Evolutionary conservation across 2,113 vertebrate species (phyloP), one percentile per base, ranked within the genome.

Genomic region (Gallinago media): DNA sequence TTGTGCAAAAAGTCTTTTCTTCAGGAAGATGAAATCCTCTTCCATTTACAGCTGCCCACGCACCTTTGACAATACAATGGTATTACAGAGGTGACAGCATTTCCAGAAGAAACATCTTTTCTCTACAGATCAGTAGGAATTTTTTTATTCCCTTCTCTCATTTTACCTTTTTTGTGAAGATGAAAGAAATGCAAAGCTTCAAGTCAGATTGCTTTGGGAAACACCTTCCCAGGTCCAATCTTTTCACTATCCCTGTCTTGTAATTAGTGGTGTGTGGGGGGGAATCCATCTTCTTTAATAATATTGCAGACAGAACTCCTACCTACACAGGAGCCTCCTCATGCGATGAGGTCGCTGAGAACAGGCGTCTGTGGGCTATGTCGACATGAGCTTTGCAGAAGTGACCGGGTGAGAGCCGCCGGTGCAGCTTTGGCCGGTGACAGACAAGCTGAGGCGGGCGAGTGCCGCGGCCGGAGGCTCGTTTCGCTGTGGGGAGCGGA

Each of bases 331-430:
- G 56, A 72, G 19, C 31, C 38, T 49, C 31, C 38, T 49, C 3
- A 5, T 1, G 11, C 5, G 56, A 1, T 1, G 32, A 3, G 3
- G 58, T 0, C 4, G 23, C 26, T 23, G 7, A 7, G 22, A 38
- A 2, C 9, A 16, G 29, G 34, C 19, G 3, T 1, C 1, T 15
- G 23, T 3, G 67, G 47, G 44, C 22, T 7, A 1, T 11, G 46
- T 19, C 20, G 9, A 3, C 7, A 1, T 0, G 23, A 62, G 36
- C 26, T 54, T 3, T 9, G 16, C 5, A 4, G 11, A 3, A 25
- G 36, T 16, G 27, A 9, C 12, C 0, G 47, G 44, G 22, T 3
- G 16, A 20, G 71, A 49, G 44, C 59, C 12, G 32, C 5, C 10
- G 26, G 6, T 11, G 4, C 44, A 3, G 62, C 61, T 14, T 6